Evolutionary conservation across 2,888 invertebrate genomes (phyloP), one percentile per base, ranked within the genome.

Genomic region (Frankliniella fusca): DNA sequence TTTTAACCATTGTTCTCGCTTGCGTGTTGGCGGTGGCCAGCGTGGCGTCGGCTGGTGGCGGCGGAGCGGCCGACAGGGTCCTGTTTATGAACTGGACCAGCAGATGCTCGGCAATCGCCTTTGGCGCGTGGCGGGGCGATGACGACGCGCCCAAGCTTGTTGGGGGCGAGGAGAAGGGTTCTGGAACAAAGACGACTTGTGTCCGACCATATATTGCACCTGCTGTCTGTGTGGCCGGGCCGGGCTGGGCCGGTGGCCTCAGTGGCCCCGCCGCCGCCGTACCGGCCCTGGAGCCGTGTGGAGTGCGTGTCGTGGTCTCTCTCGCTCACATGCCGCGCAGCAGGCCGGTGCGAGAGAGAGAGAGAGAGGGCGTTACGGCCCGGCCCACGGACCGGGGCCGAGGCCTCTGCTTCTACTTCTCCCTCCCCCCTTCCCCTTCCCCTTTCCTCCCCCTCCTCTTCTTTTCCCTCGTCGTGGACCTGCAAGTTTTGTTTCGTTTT

Each of bases 31-130:
- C 38, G 38, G 38, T 5, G n/a, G n/a, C n/a, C n/a, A n/a, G n/a
- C n/a, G n/a, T n/a, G n/a, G n/a, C n/a, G n/a, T n/a, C n/a, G n/a
- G n/a, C n/a, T n/a, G n/a, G n/a, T n/a, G 38, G 38, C 38, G 38
- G 38, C 38, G 38, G 38, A 3, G 5, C 38, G 5, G 38, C 38
- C 2, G 38, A 38, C 38, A 38, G 38, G 38, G 38, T 38, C 38
- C 38, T 38, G 38, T 38, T 38, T 38, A 38, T 61, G 15, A 23
- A 12, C 70, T 76, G 70, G 70, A 76, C 70, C 70, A 23, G 70
- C 70, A 76, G 70, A 76, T 76, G 70, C 70, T 76, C 70, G 70
- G 70, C 70, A 27, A 76, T 27, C 70, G 70, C 70, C 70, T 76
- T 76, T 76, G 70, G 70, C 70, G 70, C 70, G 70, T 76, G 70